phyloP scores from a whole-genome alignment of 35 echinoderm and acorn worm genomes.

The Amphiura filiformis region DNA sequence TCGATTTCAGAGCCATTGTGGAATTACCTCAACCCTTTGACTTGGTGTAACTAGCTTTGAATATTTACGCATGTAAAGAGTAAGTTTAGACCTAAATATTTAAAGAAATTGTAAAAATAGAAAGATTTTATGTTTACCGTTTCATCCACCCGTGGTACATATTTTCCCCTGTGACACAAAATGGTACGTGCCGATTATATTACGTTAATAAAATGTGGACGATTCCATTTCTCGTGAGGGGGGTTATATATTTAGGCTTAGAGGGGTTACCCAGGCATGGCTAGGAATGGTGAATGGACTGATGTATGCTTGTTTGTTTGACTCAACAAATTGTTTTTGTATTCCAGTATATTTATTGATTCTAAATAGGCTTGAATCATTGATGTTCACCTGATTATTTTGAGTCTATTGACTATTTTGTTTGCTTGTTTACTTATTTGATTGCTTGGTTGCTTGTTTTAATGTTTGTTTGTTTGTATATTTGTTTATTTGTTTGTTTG shows the following conservation, averaged over 20 bases:
- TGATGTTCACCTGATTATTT: too few species aligned
- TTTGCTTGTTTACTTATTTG: too few species aligned
- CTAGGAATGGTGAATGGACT: background rate
- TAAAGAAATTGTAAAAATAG: background rate
- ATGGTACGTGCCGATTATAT: background rate
- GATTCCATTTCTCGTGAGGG: background rate
- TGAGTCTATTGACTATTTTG: too few species aligned
- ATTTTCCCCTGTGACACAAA: background rate
- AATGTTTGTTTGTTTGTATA: too few species aligned
- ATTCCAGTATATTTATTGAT: too few species aligned
- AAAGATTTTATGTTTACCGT: background rate
- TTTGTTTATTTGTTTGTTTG: too few species aligned
- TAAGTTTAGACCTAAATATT: background rate
- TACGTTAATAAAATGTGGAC: background rate
- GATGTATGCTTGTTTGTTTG: too few species aligned
- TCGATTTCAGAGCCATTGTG: background rate
- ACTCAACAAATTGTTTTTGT: too few species aligned
- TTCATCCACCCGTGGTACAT: background rate
- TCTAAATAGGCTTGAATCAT: too few species aligned
- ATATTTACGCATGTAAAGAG: background rate
- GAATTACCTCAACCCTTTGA: background rate
- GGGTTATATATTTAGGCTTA: background rate
- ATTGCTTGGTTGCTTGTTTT: too few species aligned
- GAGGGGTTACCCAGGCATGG: background rate
- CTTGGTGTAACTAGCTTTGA: background rate